Conservation (phyloP, 2,797 vertebrate genomes). For the Lepus oiostolus region DNA sequence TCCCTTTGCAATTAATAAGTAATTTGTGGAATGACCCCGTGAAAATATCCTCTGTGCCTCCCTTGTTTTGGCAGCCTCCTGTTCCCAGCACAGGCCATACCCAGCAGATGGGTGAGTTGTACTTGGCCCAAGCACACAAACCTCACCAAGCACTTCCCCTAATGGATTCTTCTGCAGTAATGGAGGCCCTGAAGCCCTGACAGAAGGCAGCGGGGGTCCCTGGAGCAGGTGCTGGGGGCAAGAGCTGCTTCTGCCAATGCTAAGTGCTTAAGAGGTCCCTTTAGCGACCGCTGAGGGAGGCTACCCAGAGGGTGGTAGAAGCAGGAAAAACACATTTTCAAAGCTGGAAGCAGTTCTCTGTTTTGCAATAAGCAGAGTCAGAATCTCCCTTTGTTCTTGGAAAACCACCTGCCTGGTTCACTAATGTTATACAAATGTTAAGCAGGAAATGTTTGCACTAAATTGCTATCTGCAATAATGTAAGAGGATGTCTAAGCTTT, state of each 20-base stretch:
- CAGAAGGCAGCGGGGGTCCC: neutral
- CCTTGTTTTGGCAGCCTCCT: neutral
- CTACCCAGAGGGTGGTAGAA: neutral
- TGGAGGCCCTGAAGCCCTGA: neutral
- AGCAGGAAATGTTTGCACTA: constrained; percentile 7
- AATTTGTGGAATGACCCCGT: neutral
- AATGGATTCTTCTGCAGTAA: neutral
- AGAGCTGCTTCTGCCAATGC: neutral
- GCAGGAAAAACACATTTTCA: neutral
- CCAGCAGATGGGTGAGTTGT: neutral
- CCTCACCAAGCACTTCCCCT: neutral
- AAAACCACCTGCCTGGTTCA: constrained; percentile 17
- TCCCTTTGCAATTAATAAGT: constrained; percentile 6
- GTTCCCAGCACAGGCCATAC: neutral
- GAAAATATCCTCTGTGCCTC: neutral
- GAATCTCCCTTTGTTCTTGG: constrained; percentile 34
- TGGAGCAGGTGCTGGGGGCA: neutral
- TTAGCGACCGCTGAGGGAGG: neutral
- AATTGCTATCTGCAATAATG: constrained; percentile 22
- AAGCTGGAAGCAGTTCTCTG: constrained; percentile 23
- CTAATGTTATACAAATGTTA: constrained; percentile 50
- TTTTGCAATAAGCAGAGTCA: constrained; percentile 12
- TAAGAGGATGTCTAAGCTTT: neutral
- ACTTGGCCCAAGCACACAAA: neutral
- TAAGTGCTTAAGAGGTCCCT: constrained; percentile 19